Conservation (phyloP, 2,797 vertebrate species). For the Champsocephalus gunnari region DNA sequence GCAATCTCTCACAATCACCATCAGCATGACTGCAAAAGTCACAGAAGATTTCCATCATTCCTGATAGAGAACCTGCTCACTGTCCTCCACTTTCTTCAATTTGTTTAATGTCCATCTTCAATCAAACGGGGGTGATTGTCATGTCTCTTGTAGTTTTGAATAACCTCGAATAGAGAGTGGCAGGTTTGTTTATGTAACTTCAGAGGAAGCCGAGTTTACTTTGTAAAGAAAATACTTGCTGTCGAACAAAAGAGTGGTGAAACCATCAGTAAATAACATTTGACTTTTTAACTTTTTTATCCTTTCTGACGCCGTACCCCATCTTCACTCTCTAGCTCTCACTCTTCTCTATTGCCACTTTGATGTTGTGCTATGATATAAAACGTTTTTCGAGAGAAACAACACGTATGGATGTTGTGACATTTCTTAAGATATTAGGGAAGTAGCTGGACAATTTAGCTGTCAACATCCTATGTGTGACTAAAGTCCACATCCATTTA, state of each 20-base stretch:
- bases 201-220: background rate
- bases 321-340: too few species aligned
- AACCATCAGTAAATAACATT: too few species aligned
- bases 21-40: slow-evolving; percentile 63
- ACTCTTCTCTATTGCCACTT: too few species aligned
- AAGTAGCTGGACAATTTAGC: slow-evolving; percentile 2
- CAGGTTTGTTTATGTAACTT: background rate
- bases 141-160: background rate
- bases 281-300: too few species aligned
- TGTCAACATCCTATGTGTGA: slow-evolving; percentile 22
- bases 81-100: slow-evolving; percentile 14
- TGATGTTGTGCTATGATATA: too few species aligned
- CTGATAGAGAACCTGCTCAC: slow-evolving; percentile 2
- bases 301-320: too few species aligned
- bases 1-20: slow-evolving; percentile 72
- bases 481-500: slow-evolving; percentile 17
- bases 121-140: background rate
- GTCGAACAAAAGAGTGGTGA: too few species aligned
- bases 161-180: background rate
- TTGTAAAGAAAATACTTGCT: background rate
- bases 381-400: background rate
- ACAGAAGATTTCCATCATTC: slow-evolving; percentile 62
- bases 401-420: background rate
- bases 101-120: accelerated
- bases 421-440: background rate